phyloP scores from a whole-genome alignment of 2,797 vertebrate species.

The Cossypha polioptera region DNA sequence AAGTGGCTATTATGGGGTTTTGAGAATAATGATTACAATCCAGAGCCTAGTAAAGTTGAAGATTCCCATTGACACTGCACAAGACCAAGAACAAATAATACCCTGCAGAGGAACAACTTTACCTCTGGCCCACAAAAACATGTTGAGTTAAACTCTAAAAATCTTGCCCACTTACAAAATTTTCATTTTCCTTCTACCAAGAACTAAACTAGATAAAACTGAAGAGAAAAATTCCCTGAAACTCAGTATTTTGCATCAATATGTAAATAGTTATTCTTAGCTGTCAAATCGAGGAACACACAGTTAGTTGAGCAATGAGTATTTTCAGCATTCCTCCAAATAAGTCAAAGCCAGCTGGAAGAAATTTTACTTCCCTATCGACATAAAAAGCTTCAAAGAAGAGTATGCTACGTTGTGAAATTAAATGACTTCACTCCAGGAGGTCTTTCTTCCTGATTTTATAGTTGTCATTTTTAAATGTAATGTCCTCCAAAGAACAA shows the following conservation, averaged over 20 bases:
- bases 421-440: background rate
- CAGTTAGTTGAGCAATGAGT: background rate
- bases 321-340: conserved; percentile 43
- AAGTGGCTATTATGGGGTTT: background rate
- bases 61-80: background rate
- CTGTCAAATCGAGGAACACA: background rate
- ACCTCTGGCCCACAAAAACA: background rate
- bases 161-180: background rate
- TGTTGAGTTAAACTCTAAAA: background rate
- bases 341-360: conserved; percentile 42
- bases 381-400: conserved; percentile 36
- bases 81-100: background rate
- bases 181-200: background rate
- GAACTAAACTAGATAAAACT: background rate
- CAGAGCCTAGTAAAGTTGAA: background rate
- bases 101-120: background rate
- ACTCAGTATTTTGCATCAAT: background rate
- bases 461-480: background rate
- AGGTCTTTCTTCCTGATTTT: background rate
- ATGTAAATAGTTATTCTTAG: conserved; percentile 31
- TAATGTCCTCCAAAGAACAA: background rate
- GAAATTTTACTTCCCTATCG: background rate
- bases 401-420: background rate
- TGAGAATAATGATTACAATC: background rate
- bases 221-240: conserved; percentile 1